Conservation (phyloP, 2,797 vertebrate genomes). For the Enteromius anoplus region DNA sequence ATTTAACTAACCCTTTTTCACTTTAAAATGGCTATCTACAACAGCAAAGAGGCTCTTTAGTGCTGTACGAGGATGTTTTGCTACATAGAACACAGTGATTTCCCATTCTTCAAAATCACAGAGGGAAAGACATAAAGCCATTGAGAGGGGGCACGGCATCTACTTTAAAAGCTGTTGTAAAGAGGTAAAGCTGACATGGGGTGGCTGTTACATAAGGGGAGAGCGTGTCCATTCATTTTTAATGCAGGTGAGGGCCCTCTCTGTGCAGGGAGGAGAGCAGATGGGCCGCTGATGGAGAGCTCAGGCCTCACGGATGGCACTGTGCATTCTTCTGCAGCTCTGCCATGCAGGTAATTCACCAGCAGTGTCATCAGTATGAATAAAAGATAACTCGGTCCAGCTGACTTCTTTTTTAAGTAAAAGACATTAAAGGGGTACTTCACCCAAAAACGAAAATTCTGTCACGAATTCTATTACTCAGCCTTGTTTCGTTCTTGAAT, state of each 20-base stretch:
- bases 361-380: constrained; percentile 76
- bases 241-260: constrained; percentile 77
- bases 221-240: constrained; percentile 78
- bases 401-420: constrained; percentile 74
- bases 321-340: constrained; percentile 76
- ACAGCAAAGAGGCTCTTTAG: constrained; percentile 29
- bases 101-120: constrained; percentile 34
- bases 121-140: constrained; percentile 42
- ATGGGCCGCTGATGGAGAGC: constrained; percentile 71
- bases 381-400: constrained; percentile 78
- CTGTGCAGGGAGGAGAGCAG: constrained; percentile 57
- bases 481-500: neutral
- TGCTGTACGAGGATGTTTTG: constrained; percentile 23
- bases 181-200: constrained; percentile 56
- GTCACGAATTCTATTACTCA: neutral
- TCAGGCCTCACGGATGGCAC: constrained; percentile 70
- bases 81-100: constrained; percentile 26
- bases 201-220: constrained; percentile 71
- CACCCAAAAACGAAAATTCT: neutral
- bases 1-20: constrained; percentile 48
- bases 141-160: constrained; percentile 33
- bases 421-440: constrained; percentile 50
- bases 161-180: constrained; percentile 43
- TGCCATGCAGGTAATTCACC: constrained; percentile 82
- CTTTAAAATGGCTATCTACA: constrained; percentile 26